Conservation (phyloP, 2,797 vertebrate genomes). For the Australoheros facetus region DNA sequence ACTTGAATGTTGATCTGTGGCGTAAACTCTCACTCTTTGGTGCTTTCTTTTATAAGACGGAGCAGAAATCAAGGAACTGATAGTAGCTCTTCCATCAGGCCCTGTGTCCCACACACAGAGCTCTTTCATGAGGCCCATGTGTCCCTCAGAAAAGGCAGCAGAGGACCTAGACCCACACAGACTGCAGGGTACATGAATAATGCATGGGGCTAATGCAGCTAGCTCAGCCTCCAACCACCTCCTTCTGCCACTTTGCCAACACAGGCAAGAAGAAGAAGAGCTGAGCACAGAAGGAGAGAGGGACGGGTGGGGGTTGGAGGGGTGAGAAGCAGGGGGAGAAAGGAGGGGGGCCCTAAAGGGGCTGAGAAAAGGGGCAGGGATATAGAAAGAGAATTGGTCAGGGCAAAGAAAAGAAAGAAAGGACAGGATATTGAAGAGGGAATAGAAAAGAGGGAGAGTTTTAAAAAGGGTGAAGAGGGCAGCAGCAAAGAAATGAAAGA, state of each 20-base stretch:
- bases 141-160: constrained; percentile 55
- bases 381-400: constrained; percentile 59
- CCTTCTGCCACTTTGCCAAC: constrained; percentile 67
- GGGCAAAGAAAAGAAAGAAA: constrained; percentile 70
- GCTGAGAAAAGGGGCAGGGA: constrained; percentile 68
- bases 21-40: constrained; percentile 26
- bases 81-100: constrained; percentile 52
- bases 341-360: constrained; percentile 46
- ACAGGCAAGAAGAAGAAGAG: constrained; percentile 54
- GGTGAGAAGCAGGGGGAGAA: constrained; percentile 9
- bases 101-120: constrained; percentile 55
- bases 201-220: constrained; percentile 81
- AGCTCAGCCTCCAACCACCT: constrained; percentile 62
- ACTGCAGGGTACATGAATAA: constrained; percentile 83
- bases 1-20: constrained; percentile 52
- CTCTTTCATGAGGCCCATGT: constrained; percentile 55
- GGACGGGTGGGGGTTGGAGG: constrained; percentile 45
- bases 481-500: constrained; percentile 39
- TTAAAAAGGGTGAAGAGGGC: constrained; percentile 67
- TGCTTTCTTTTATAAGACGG: constrained; percentile 28
- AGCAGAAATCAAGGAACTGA: constrained; percentile 45
- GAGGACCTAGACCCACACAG: constrained; percentile 68
- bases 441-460: constrained; percentile 48
- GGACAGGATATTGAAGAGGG: constrained; percentile 74
- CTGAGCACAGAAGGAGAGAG: constrained; percentile 41